A percentile compares a stretch with the other conserved stretches of the same genome.
These are phyloP conservation scores for Monarcha castaneiventris DNA, from an alignment of 2,113 vertebrate genomes.

Conservation along the genomic window DNA sequence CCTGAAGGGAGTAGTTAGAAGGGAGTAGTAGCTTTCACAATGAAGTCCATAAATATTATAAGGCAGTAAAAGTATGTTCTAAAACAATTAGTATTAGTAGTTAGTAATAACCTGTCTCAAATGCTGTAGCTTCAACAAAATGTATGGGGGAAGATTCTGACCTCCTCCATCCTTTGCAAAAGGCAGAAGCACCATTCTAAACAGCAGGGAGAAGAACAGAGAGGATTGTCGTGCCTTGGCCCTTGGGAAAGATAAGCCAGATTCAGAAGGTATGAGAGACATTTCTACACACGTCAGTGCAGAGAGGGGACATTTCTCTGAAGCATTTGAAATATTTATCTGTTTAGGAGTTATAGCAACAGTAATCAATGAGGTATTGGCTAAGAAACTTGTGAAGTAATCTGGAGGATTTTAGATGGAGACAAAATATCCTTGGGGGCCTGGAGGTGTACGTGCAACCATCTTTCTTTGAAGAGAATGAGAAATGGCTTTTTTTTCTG, in stretches of 20 bases:
- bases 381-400: background rate
- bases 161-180: background rate
- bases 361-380: background rate
- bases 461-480: background rate
- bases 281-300: background rate
- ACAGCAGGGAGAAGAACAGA: background rate
- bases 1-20: background rate
- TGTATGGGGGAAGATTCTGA: background rate
- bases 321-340: background rate
- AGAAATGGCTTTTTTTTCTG: background rate
- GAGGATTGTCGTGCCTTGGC: background rate
- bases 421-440: background rate
- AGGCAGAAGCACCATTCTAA: background rate
- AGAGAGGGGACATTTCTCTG: background rate
- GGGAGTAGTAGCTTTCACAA: background rate
- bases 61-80: background rate
- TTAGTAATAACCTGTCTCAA: background rate
- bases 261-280: conserved; percentile 24
- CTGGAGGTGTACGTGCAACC: background rate
- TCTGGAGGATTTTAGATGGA: background rate
- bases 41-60: background rate
- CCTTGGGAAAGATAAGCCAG: conserved; percentile 16
- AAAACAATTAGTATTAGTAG: background rate
- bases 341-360: background rate
- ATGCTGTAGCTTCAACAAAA: background rate